These are phyloP conservation scores for Brachionus sp. DNA, from an alignment of 1,140 invertebrate species.

Conservation along the genomic window DNA sequence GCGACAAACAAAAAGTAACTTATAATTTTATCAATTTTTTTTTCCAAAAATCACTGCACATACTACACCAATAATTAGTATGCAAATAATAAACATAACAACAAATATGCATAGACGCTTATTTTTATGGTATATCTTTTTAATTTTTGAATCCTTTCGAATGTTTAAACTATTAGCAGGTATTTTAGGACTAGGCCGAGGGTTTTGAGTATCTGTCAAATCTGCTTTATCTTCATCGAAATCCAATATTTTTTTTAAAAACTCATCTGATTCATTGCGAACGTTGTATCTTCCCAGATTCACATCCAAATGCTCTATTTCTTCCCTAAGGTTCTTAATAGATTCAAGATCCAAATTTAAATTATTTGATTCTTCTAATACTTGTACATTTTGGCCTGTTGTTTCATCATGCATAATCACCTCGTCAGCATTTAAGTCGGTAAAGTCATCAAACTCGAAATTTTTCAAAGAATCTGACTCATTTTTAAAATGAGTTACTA, in stretches of 20 bases:
- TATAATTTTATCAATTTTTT: not conserved
- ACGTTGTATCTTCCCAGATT: constrained; percentile 15
- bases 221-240: not conserved
- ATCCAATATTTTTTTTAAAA: not conserved
- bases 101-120: constrained; percentile 21
- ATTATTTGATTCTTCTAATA: not conserved
- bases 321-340: not conserved
- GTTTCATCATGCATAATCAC: not conserved
- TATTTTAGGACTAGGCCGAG: not conserved
- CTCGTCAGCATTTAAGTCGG: not conserved
- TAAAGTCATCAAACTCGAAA: not conserved
- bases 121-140: not conserved
- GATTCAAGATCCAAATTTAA: not conserved
- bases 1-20: not conserved
- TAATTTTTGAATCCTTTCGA: not conserved
- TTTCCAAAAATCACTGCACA: not conserved
- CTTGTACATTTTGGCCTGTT: not conserved
- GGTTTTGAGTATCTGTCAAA: not conserved
- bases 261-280: not conserved
- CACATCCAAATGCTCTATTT: constrained; percentile 8
- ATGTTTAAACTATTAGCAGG: not conserved
- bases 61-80: not conserved
- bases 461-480: not conserved
- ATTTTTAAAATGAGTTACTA: not conserved
- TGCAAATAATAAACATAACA: not conserved